Conservation (phyloP, 2,113 vertebrate species). For the Cyanistes caeruleus region DNA sequence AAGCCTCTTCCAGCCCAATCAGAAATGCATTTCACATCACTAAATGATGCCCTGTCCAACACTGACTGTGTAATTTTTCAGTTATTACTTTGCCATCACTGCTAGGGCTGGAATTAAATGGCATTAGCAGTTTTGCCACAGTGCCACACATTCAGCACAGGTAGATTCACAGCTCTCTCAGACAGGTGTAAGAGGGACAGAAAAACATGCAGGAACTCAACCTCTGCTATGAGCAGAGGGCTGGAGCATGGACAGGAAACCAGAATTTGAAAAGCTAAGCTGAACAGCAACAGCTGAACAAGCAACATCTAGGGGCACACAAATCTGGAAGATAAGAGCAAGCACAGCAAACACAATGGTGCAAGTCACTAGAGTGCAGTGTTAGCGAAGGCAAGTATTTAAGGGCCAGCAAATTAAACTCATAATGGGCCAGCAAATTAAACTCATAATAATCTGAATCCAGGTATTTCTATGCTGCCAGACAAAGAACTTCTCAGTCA, state of each 20-base stretch:
- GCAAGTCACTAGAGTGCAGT: conserved; percentile 34
- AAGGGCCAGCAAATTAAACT: neutral
- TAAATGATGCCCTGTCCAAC: neutral
- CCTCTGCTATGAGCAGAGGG: neutral
- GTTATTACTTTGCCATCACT: neutral
- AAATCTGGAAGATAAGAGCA: conserved; percentile 38
- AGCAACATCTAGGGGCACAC: neutral
- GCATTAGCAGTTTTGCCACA: neutral
- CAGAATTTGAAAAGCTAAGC: neutral
- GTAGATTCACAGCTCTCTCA: neutral
- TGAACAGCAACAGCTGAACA: conserved; percentile 52
- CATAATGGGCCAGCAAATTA: neutral
- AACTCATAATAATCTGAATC: neutral
- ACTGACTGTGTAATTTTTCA: neutral
- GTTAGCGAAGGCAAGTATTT: conserved; percentile 13
- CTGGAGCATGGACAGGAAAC: neutral
- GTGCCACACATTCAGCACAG: neutral
- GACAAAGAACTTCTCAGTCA: neutral
- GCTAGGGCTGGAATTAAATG: neutral
- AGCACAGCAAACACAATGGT: conserved; percentile 7
- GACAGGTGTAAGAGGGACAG: neutral
- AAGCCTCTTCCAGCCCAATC: neutral
- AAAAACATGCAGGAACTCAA: neutral
- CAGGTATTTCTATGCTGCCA: neutral
- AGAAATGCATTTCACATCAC: neutral